Percentiles rank a stretch among this genome's conserved stretches.
Conservation (phyloP, 2,888 invertebrate species). For the Plebejus melissa region DNA sequence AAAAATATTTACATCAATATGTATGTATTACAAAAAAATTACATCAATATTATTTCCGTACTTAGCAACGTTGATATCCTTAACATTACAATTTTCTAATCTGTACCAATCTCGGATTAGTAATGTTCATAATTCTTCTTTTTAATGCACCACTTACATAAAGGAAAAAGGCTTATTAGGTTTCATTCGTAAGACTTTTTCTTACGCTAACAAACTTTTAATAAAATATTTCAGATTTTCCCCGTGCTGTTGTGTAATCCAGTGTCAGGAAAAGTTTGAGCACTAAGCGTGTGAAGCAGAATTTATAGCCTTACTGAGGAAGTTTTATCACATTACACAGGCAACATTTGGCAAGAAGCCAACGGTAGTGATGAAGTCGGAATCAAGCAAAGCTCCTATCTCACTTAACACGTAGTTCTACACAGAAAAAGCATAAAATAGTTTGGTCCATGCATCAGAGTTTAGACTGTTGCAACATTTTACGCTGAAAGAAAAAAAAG, state of each 20-base stretch:
- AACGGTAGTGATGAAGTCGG: neutral
- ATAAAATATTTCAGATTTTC: neutral
- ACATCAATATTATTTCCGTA: neutral
- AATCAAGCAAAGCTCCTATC: neutral
- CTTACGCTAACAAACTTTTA: neutral
- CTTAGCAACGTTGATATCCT: neutral
- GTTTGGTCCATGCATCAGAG: neutral
- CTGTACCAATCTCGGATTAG: neutral
- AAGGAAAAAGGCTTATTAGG: neutral
- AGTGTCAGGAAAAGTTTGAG: slow-evolving; percentile 6
- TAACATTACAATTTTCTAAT: neutral
- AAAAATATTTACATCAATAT: no score
- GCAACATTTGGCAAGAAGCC: neutral
- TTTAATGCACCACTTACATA: neutral
- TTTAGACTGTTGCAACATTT: neutral
- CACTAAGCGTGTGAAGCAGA: slow-evolving; percentile 17
- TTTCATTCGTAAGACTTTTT: neutral
- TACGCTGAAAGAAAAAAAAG: neutral
- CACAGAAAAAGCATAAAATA: neutral
- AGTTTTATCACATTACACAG: slow-evolving; percentile 24
- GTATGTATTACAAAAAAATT: no score
- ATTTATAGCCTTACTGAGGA: slow-evolving; percentile 25
- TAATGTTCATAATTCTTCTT: no score
- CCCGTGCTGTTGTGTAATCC: neutral
- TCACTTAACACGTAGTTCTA: neutral